These are phyloP conservation scores for Coreoperca whiteheadi DNA, from an alignment of 2,113 vertebrate genomes.

Conservation along the genomic window DNA sequence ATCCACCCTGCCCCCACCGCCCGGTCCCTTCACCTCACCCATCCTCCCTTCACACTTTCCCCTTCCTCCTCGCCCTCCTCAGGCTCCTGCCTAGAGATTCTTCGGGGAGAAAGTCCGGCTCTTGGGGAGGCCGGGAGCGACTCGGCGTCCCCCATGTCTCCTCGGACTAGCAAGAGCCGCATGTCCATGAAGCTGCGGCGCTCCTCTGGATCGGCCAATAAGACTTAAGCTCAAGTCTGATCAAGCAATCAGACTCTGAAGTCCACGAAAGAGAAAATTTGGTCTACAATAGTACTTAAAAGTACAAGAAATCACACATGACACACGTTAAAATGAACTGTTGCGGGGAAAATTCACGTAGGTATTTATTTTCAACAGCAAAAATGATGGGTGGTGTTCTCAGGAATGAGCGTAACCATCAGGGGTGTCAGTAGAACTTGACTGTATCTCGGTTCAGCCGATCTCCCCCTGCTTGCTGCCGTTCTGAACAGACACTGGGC, in stretches of 20 bases:
- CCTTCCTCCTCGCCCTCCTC: conserved; percentile 56
- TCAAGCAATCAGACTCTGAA: neutral
- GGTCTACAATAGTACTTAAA: neutral
- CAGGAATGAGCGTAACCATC: neutral
- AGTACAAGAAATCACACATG: conserved; percentile 4
- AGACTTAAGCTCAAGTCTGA: conserved; percentile 85
- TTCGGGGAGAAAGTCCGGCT: conserved; percentile 90
- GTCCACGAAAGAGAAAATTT: neutral
- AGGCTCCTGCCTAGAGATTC: conserved; percentile 95
- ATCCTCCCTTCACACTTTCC: neutral
- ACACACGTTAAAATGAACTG: neutral
- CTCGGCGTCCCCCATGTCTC: conserved; percentile 96
- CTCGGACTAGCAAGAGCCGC: conserved; percentile 98
- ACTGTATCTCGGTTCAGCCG: neutral
- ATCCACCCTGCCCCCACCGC: too few relatives aligned
- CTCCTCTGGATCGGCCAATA: conserved; percentile 98
- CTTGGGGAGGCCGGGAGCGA: conserved; percentile 93
- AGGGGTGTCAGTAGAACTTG: neutral
- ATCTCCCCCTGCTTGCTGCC: conserved; percentile 9
- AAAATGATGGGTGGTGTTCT: neutral
- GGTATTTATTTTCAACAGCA: neutral
- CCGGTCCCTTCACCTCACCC: neutral
- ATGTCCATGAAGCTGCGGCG: conserved; percentile 99
- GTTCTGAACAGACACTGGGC: neutral
- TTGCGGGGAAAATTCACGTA: neutral